Evolutionary conservation across 2,888 invertebrate species (phyloP).

Genomic region (Chorisops tibialis): DNA sequence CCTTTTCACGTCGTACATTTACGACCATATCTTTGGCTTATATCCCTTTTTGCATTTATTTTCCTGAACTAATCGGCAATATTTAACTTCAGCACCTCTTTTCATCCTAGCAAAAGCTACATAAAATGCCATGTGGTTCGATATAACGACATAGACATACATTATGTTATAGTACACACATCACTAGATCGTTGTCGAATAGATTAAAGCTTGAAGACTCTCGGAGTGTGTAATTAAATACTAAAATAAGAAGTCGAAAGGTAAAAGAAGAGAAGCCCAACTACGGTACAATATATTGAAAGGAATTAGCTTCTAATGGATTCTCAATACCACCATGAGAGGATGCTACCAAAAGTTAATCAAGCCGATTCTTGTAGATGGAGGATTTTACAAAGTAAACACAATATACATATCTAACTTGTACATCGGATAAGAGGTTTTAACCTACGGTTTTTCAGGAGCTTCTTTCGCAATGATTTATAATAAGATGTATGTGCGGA

Average conservation of each 20-base stretch:
- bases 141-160: background rate
- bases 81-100: background rate
- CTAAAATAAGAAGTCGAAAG: background rate
- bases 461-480: no score
- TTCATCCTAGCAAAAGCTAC: background rate
- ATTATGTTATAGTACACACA: background rate
- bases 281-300: background rate
- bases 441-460: no score
- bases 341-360: background rate
- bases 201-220: background rate
- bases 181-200: background rate
- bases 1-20: no score
- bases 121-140: background rate
- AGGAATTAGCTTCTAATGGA: slow-evolving; percentile 2
- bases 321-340: background rate
- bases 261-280: background rate
- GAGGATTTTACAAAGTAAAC: no score
- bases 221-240: background rate
- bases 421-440: no score
- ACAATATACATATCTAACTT: no score
- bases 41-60: background rate
- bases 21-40: no score
- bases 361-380: no score
- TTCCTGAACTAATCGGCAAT: background rate
- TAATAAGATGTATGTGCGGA: no score